Evolutionary conservation across 2,113 vertebrate species (phyloP).

Genomic region (Cacatua alba): DNA sequence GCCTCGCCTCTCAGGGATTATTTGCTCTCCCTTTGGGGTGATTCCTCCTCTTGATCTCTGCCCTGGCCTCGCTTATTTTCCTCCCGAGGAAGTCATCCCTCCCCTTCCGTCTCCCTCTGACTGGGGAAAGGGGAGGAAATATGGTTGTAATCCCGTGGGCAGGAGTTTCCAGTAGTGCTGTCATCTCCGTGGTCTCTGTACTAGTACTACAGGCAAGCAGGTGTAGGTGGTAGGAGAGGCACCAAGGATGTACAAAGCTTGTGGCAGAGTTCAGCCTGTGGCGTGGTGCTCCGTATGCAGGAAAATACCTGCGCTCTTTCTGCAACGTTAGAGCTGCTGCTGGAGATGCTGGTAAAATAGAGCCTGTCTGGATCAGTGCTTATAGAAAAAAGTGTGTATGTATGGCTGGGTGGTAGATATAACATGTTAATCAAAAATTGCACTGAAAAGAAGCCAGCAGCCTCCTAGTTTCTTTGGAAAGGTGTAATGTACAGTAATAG

Average conservation of each 20-base stretch:
- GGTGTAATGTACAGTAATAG: not conserved
- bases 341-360: not conserved
- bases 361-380: not conserved
- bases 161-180: slow-evolving; percentile 47
- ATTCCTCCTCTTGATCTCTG: slow-evolving; percentile 45
- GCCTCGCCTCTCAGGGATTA: slow-evolving; percentile 27
- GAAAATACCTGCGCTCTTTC: not conserved
- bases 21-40: not conserved
- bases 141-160: slow-evolving; percentile 4
- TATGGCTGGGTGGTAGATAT: not conserved
- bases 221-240: not conserved
- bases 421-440: not conserved
- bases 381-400: not conserved
- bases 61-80: not conserved
- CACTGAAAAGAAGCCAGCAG: not conserved
- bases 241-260: not conserved
- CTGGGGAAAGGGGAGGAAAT: slow-evolving; percentile 14
- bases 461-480: not conserved
- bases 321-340: not conserved
- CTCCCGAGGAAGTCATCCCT: slow-evolving; percentile 23
- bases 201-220: slow-evolving; percentile 25
- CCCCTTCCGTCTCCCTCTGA: slow-evolving; percentile 34
- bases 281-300: not conserved
- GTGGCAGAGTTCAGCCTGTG: slow-evolving; percentile 24
- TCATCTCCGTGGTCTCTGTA: not conserved